Evolutionary conservation across 2,113 vertebrate species (phyloP).

Genomic region (Vulpes ferrilata): DNA sequence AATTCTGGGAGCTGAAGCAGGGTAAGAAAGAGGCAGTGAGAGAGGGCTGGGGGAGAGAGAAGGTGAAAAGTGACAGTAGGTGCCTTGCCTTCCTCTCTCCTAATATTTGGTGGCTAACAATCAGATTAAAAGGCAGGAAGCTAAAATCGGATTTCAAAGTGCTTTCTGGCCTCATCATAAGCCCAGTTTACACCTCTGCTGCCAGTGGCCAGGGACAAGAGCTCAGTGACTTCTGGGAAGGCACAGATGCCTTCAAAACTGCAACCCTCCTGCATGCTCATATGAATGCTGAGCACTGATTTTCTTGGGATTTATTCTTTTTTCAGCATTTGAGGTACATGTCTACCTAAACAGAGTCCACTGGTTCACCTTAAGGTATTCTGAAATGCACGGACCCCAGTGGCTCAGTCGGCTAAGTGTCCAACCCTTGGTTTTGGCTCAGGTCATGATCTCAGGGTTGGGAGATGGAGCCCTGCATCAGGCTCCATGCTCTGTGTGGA

Average conservation of each 20-base stretch:
- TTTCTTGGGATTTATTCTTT: background rate
- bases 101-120: background rate
- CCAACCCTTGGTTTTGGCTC: background rate
- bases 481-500: background rate
- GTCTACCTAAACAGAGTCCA: background rate
- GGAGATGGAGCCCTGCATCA: background rate
- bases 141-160: background rate
- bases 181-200: background rate
- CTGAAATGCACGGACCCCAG: background rate
- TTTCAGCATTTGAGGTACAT: background rate
- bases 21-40: background rate
- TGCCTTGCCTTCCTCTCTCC: background rate
- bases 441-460: background rate
- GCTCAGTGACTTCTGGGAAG: background rate
- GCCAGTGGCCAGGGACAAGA: too few species aligned
- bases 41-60: background rate
- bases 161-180: background rate
- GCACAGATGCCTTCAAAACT: fast-evolving
- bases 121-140: background rate
- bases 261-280: fast-evolving
- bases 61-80: background rate
- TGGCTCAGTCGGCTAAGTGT: fast-evolving
- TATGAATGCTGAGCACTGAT: background rate
- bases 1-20: background rate
- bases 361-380: background rate